Conservation (phyloP, 2,888 invertebrate species). For the Netelia inedita region DNA sequence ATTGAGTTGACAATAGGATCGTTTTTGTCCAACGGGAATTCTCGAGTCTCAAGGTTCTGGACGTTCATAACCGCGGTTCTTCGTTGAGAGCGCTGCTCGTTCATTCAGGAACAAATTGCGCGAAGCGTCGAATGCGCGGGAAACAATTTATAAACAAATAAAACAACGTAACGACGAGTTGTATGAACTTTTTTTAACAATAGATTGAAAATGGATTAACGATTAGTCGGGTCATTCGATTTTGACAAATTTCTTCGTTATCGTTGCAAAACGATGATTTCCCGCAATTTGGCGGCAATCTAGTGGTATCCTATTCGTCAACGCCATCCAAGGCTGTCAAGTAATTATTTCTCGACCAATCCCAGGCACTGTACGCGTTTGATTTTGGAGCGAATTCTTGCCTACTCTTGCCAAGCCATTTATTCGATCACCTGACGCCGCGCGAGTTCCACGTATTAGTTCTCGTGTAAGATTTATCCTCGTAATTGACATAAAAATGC, state of each 20-base stretch:
- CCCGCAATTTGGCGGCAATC: slow-evolving; percentile 62
- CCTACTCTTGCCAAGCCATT: not conserved
- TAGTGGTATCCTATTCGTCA: slow-evolving; percentile 21
- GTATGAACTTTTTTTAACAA: slow-evolving; percentile 1
- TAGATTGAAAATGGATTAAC: not conserved
- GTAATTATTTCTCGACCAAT: slow-evolving; percentile 51
- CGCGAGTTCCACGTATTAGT: slow-evolving; percentile 33
- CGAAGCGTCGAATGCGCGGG: slow-evolving; percentile 55
- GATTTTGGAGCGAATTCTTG: slow-evolving; percentile 50
- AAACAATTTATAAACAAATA: slow-evolving; percentile 5
- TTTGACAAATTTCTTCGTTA: slow-evolving; percentile 18
- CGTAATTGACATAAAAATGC: slow-evolving; percentile 68
- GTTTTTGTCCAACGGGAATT: no score
- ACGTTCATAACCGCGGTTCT: not conserved
- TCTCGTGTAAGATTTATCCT: slow-evolving; percentile 13
- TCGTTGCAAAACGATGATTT: not conserved
- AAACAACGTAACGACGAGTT: not conserved
- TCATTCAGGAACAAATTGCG: slow-evolving; percentile 7
- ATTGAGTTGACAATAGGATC: no score
- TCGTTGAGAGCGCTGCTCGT: slow-evolving; percentile 5
- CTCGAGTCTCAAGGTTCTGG: not conserved
- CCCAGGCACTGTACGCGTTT: not conserved
- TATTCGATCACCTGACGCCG: slow-evolving; percentile 55
- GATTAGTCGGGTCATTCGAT: not conserved
- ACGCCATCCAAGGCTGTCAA: not conserved